Evolutionary conservation across 35 echinoderm and acorn worm genomes (phyloP), one percentile per base, ranked within the genome.

Genomic region (Heliocidaris tuberculata): DNA sequence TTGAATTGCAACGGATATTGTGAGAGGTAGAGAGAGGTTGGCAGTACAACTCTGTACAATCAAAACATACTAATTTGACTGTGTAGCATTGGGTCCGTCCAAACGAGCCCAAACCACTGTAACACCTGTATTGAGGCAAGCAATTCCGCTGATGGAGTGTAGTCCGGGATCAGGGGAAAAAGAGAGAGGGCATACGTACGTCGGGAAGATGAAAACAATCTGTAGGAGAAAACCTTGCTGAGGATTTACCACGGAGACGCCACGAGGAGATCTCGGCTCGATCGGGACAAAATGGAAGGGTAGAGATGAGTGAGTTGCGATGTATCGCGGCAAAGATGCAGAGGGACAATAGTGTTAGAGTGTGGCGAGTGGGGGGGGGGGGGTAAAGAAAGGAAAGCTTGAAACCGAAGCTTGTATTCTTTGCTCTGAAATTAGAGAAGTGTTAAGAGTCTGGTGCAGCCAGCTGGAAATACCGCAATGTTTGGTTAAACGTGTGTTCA

Each of bases 231-330:
- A 78, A 78, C 65, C 65, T 78, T 78, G 65, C 65, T 19, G 27
- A 24, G 17, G 27, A 24, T 27, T 78, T 78, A 78, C 21, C 24
- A 78, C 65, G 65, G 65, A 19, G 65, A 78, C 21, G 21, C 65
- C 65, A 78, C 65, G 27, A 78, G 21, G 65, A 78, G 65, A 78
- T 78, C 27, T 24, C 17, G 2, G 27, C 27, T 78, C 65, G 65
- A 78, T 78, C 27, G 65, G 65, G 65, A 78, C 65, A 78, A 78
- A 78, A 78, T 78, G 65, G 65, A 78, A 78, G 65, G 65, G 65
- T 6, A n/a, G 27, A 78, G 65, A 78, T 78, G 61, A 71, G 61
- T 24, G 61, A 78, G 65, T 78, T 78, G 15, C 27, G 24, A 78
- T 7, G 65, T n/a, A 78, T 19, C 24, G 17, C 27, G 60, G 15